Evolutionary conservation across 2,797 vertebrate species (phyloP).

Genomic region (Silurus aristotelis): DNA sequence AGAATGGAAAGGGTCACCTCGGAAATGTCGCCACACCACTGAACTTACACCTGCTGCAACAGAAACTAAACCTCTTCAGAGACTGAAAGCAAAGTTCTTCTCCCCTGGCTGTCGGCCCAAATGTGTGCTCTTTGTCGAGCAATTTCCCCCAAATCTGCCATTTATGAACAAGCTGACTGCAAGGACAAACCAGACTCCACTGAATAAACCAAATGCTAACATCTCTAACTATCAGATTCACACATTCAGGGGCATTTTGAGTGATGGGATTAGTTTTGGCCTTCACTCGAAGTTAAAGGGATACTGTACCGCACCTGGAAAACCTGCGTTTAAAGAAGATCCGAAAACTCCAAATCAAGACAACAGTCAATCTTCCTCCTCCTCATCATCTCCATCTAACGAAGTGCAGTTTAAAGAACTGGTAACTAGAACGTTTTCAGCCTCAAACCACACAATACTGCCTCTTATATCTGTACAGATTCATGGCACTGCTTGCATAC

Average conservation of each 20-base stretch:
- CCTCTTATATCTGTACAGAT: not conserved
- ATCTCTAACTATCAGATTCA: not conserved
- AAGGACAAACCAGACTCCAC: slow-evolving; percentile 1
- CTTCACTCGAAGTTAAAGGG: slow-evolving; percentile 2
- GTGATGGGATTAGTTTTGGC: not conserved
- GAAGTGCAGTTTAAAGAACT: slow-evolving; percentile 77
- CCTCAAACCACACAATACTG: not conserved
- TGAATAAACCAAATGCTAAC: not conserved
- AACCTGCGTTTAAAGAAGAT: slow-evolving; percentile 18
- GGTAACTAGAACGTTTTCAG: slow-evolving; percentile 63
- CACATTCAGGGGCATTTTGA: not conserved
- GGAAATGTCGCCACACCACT: slow-evolving; percentile 53
- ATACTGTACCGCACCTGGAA: slow-evolving; percentile 43
- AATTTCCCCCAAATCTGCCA: slow-evolving; percentile 14
- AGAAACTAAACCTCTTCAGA: slow-evolving; percentile 37
- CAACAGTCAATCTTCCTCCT: slow-evolving; percentile 27
- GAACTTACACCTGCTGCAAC: slow-evolving; percentile 17
- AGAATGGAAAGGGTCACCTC: slow-evolving; percentile 21
- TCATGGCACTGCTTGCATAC: not conserved
- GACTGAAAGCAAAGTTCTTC: slow-evolving; percentile 40
- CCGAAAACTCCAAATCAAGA: not conserved
- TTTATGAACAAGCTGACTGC: slow-evolving; percentile 3
- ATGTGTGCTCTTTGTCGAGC: slow-evolving; percentile 13
- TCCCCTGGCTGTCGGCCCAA: slow-evolving; percentile 21
- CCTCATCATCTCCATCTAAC: slow-evolving; percentile 51